Evolutionary conservation across 2,797 vertebrate species (phyloP).

Genomic region (Neopelma chrysocephalum): DNA sequence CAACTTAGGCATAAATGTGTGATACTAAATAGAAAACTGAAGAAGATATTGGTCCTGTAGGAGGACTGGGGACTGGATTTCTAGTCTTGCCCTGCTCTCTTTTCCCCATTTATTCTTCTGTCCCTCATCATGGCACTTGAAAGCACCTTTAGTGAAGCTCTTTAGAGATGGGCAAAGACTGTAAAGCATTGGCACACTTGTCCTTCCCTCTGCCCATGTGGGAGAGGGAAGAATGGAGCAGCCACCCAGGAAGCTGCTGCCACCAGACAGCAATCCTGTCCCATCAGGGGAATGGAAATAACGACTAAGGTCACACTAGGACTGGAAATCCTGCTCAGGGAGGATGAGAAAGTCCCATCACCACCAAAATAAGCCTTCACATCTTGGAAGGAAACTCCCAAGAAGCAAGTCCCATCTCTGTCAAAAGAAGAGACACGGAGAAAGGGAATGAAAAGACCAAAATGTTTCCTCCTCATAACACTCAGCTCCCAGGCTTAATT

Average conservation of each 20-base stretch:
- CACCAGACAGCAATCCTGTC: fast-evolving
- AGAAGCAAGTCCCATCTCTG: not conserved
- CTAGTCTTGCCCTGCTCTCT: not conserved
- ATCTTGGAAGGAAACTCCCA: not conserved
- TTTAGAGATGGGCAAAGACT: not conserved
- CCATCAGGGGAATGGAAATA: not conserved
- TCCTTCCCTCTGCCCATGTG: fast-evolving
- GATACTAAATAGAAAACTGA: not conserved
- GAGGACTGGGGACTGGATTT: not conserved
- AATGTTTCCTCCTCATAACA: not conserved
- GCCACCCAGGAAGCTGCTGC: not conserved
- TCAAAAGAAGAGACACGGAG: not conserved
- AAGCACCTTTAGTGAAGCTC: not conserved
- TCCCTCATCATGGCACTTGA: not conserved
- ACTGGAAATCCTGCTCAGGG: not conserved
- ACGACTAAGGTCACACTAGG: fast-evolving
- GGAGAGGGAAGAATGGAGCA: not conserved
- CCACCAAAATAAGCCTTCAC: not conserved
- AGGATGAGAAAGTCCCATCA: not conserved
- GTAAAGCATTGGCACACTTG: fast-evolving
- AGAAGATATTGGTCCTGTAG: not conserved
- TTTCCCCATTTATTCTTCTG: not conserved
- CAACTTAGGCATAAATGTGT: not conserved
- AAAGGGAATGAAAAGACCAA: not conserved
- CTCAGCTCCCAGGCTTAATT: slow-evolving; percentile 18